phyloP scores from a whole-genome alignment of 2,113 vertebrate species.

The Vulpes lagopus region DNA sequence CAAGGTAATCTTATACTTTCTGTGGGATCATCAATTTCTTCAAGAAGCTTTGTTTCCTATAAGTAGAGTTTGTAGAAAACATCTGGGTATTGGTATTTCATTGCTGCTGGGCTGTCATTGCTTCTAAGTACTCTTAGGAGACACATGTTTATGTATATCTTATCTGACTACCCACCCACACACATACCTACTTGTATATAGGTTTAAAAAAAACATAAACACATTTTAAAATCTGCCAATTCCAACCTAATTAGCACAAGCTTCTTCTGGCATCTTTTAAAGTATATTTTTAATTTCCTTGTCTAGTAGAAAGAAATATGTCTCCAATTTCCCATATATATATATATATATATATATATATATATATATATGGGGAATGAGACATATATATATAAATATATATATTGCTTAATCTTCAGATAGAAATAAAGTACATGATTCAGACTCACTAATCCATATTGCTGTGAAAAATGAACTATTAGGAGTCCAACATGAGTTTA shows the following conservation, averaged over 20 bases:
- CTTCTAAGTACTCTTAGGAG: background rate
- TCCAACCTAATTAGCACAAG: background rate
- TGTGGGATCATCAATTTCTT: background rate
- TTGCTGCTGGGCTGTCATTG: background rate
- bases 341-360: background rate
- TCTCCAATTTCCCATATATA: background rate
- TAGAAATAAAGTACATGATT: background rate
- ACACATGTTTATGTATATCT: background rate
- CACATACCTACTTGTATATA: background rate
- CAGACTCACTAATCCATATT: background rate
- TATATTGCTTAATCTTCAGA: background rate
- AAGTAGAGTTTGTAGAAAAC: background rate
- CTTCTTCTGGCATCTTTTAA: background rate
- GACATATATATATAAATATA: background rate
- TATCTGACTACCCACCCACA: background rate
- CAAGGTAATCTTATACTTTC: background rate
- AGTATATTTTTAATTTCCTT: background rate
- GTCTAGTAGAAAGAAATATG: background rate
- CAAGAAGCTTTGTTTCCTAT: background rate
- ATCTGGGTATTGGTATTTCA: background rate
- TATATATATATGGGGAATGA: background rate
- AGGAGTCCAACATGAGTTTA: background rate
- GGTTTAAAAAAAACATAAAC: background rate
- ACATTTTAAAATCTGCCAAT: background rate
- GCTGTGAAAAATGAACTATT: background rate